phyloP scores from a whole-genome alignment of 1,140 invertebrate species.

The Pemphigus obesinymphae region DNA sequence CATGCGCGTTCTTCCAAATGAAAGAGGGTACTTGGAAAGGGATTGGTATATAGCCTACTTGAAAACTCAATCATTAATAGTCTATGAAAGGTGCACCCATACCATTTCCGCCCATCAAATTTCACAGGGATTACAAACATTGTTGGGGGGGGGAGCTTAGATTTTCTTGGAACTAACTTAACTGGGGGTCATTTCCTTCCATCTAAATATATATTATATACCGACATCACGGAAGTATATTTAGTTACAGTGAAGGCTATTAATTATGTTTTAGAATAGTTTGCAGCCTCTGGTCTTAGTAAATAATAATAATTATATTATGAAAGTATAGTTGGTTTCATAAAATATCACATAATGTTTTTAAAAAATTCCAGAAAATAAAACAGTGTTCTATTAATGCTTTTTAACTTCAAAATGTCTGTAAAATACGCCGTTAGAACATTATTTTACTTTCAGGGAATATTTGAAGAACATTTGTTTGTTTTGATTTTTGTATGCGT shows the following conservation, averaged over 20 bases:
- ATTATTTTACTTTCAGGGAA: too few species aligned
- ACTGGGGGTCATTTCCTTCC: not conserved
- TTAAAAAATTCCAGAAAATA: too few species aligned
- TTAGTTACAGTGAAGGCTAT: not conserved
- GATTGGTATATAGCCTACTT: not conserved
- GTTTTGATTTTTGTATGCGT: too few species aligned
- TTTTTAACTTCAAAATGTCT: too few species aligned
- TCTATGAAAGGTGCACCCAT: not conserved
- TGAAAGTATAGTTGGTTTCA: too few species aligned
- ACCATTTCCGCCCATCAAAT: not conserved
- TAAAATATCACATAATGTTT: too few species aligned
- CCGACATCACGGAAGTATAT: not conserved
- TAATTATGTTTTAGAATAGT: not conserved
- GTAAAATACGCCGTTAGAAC: too few species aligned
- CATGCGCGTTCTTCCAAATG: not conserved
- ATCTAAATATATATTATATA: not conserved
- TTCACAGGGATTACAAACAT: not conserved
- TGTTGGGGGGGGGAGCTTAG: conserved; percentile 1
- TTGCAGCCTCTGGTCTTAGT: not conserved
- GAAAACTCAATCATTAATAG: conserved; percentile 8
- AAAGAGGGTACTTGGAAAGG: conserved; percentile 2
- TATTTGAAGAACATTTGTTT: too few species aligned
- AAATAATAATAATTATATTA: not conserved
- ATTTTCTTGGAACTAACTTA: not conserved
- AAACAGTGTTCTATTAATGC: too few species aligned